Percentiles rank a stretch among this genome's conserved stretches.
phyloP scores from a whole-genome alignment of 2,888 invertebrate genomes.

The Agrochola lychnidis region DNA sequence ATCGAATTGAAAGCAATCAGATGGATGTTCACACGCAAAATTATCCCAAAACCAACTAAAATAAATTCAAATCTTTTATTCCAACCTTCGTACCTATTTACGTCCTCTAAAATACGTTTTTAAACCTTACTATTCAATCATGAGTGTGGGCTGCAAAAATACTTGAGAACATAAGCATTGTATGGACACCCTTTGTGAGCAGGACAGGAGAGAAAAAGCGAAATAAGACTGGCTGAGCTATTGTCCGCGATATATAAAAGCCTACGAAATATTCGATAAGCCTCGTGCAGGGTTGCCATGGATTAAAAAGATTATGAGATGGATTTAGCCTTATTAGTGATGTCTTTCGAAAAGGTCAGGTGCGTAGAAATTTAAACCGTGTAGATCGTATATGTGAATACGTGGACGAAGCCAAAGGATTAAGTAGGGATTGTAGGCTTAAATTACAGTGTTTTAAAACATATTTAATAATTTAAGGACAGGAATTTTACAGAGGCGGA shows the following conservation, averaged over 20 bases:
- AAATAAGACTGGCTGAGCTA: conserved; percentile 64
- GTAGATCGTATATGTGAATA: background rate
- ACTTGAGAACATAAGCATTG: conserved; percentile 74
- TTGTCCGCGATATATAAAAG: conserved; percentile 72
- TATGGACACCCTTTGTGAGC: conserved; percentile 71
- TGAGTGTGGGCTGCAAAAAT: conserved; percentile 66
- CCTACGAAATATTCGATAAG: conserved; percentile 71
- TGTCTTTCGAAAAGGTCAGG: background rate
- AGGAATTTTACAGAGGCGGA: too few relatives aligned
- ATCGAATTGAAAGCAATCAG: too few relatives aligned
- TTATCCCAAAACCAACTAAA: too few relatives aligned
- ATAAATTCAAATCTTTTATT: conserved; percentile 12
- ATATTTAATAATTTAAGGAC: too few relatives aligned
- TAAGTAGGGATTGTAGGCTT: background rate
- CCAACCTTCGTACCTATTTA: conserved; percentile 14
- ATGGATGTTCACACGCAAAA: too few relatives aligned
- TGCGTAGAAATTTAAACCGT: background rate
- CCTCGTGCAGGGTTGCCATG: conserved; percentile 44
- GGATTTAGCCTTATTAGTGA: background rate
- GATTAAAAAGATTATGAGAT: conserved; percentile 10
- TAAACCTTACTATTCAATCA: conserved; percentile 49
- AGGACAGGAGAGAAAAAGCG: conserved; percentile 69
- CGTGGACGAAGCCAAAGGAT: background rate
- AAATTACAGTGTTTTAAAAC: background rate
- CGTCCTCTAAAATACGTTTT: conserved; percentile 41